Conservation (phyloP, 2,797 vertebrate species). For the Pipistrellus pipistrellus region DNA sequence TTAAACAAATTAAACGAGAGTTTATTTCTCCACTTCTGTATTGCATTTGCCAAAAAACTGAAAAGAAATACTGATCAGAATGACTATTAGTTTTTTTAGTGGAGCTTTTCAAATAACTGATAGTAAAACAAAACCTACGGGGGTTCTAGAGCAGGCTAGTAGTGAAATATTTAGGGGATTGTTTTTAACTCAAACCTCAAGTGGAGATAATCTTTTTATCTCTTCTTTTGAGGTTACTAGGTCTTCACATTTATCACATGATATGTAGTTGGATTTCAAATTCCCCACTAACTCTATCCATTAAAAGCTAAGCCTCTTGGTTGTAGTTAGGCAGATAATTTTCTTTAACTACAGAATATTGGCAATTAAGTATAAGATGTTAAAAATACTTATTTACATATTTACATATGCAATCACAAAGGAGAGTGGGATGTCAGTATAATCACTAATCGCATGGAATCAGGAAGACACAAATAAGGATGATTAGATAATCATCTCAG, state of each 20-base stretch:
- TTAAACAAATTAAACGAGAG: background rate
- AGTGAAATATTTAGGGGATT: background rate
- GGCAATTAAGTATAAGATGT: background rate
- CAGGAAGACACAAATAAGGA: conserved; percentile 6
- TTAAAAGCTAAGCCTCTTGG: background rate
- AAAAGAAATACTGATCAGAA: conserved; percentile 29
- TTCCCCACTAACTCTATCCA: background rate
- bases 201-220: background rate
- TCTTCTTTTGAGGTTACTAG: background rate
- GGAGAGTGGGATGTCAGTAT: background rate
- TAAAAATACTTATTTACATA: background rate
- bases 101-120: background rate
- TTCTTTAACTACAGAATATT: conserved; percentile 4
- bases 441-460: conserved; percentile 5
- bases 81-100: conserved; percentile 30
- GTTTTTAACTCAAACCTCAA: conserved; percentile 24
- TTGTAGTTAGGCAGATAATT: conserved; percentile 8
- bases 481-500: background rate
- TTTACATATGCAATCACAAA: background rate
- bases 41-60: background rate
- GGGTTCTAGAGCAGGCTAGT: background rate
- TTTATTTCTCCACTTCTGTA: background rate
- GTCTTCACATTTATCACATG: background rate
- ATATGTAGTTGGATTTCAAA: background rate
- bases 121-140: background rate